Evolutionary conservation across 2,888 invertebrate species (phyloP).

Genomic region (Euzetes globulus): DNA sequence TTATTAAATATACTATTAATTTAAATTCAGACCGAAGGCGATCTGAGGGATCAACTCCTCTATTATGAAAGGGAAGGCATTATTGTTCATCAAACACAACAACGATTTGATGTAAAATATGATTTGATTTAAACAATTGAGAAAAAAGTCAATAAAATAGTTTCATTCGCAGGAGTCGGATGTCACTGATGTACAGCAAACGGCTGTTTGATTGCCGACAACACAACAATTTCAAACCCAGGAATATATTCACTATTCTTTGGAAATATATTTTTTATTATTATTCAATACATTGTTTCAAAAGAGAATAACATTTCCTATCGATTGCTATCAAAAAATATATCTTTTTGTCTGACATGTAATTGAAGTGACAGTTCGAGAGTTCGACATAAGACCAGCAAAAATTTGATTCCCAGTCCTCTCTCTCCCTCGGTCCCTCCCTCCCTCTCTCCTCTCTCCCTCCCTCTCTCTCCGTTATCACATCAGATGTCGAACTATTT

Average conservation of each 20-base stretch:
- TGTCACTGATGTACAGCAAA: not conserved
- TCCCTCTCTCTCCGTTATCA: no score
- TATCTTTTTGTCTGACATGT: not conserved
- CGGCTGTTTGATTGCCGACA: not conserved
- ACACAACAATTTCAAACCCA: not conserved
- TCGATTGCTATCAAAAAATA: no score
- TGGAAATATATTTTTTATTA: no score
- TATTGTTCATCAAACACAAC: not conserved
- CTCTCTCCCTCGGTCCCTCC: no score
- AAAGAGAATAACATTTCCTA: no score
- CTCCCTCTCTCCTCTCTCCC: not conserved
- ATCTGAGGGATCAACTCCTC: not conserved
- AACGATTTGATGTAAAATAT: not conserved
- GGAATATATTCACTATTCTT: no score
- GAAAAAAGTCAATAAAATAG: not conserved
- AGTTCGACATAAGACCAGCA: no score
- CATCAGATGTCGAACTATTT: no score
- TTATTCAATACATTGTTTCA: no score
- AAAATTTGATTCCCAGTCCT: no score
- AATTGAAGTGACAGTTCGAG: not conserved
- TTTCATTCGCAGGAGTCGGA: not conserved
- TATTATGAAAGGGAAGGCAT: not conserved
- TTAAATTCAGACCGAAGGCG: not conserved
- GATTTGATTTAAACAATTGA: not conserved
- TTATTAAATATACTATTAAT: not conserved